Percentiles rank a stretch among this genome's conserved stretches.
These are phyloP conservation scores for honey bee (Apis mellifera) DNA, from an alignment of 1,140 invertebrate species.

Conservation along the genomic window Amel_HAv3.1 CM009937.2:12048501-12049000, in stretches of 20 bases:
- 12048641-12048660: neutral
- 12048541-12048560: conserved; percentile 10
- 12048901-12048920: neutral
- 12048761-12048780: neutral
- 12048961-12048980: conserved; percentile 34
- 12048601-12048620: conserved; percentile 32
- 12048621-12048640: conserved; percentile 25
- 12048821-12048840: neutral
- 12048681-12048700: neutral
- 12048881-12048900: neutral
- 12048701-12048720: neutral
- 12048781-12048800: neutral
- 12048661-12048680: neutral
- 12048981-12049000: conserved; percentile 29
- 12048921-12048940: conserved; percentile 17
- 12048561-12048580: conserved; percentile 21
- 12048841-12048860: too few species aligned
- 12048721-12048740: neutral
- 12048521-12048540: neutral
- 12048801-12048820: too few species aligned
- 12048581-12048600: conserved; percentile 34
- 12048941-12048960: conserved; percentile 10
- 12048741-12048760: neutral
- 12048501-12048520: too few species aligned
- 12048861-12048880: neutral